These are phyloP conservation scores for Apodemia mormo DNA, from an alignment of 2,888 invertebrate genomes.

Conservation along the genomic window DNA sequence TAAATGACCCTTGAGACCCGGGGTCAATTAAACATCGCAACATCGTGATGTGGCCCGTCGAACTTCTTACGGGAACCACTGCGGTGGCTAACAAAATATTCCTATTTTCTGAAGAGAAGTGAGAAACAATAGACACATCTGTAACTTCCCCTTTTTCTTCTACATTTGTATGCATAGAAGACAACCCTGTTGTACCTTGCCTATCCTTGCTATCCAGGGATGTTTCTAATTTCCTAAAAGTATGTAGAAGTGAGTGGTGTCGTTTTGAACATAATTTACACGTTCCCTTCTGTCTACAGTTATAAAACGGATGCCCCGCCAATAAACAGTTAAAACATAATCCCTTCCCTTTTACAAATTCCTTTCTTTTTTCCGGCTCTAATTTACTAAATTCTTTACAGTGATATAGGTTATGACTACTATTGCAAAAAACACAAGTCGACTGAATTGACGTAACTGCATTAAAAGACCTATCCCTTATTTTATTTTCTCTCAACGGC, in stretches of 20 bases:
- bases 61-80: conserved; percentile 28
- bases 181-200: conserved; percentile 11
- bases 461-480: too few relatives aligned
- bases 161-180: conserved; percentile 24
- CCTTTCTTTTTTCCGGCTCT: too few relatives aligned
- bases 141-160: conserved; percentile 24
- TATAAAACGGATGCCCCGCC: conserved; percentile 11
- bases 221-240: conserved; percentile 22
- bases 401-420: too few relatives aligned
- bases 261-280: conserved; percentile 33
- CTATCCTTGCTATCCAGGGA: conserved; percentile 24
- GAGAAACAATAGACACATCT: conserved; percentile 30
- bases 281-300: conserved; percentile 28
- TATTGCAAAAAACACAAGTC: too few relatives aligned
- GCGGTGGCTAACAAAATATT: conserved; percentile 33
- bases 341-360: too few relatives aligned
- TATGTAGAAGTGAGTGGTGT: too few relatives aligned
- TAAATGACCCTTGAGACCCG: background rate
- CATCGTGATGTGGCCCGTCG: background rate
- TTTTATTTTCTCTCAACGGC: too few relatives aligned
- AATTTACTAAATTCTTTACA: too few relatives aligned
- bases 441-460: too few relatives aligned
- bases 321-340: too few relatives aligned
- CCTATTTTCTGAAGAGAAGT: conserved; percentile 24
- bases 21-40: background rate